phyloP scores from a whole-genome alignment of 1,140 invertebrate species.

The Palaemon carinicauda region DNA sequence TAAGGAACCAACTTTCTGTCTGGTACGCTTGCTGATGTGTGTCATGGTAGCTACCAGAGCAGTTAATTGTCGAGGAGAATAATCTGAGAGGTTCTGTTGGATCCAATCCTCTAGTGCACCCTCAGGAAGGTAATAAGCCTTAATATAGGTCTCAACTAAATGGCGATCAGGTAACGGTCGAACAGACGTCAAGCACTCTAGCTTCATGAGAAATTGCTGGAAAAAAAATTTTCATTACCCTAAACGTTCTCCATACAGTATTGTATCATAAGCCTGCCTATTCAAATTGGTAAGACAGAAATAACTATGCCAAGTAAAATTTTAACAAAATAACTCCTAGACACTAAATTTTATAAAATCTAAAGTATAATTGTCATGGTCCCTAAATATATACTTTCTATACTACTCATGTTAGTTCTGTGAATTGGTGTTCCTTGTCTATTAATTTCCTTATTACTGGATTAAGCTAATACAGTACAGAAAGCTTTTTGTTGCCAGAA shows the following conservation, averaged over 20 bases:
- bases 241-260: too few relatives aligned
- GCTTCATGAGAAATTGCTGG: constrained; percentile 87
- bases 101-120: constrained; percentile 89
- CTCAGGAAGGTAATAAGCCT: constrained; percentile 94
- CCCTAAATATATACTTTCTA: too few relatives aligned
- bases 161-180: constrained; percentile 87
- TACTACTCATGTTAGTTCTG: too few relatives aligned
- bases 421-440: too few relatives aligned
- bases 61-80: constrained; percentile 85
- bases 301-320: not conserved
- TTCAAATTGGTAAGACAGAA: not conserved
- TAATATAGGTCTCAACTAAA: constrained; percentile 94
- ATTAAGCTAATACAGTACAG: too few relatives aligned
- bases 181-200: constrained; percentile 81
- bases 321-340: too few relatives aligned
- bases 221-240: not conserved
- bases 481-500: too few relatives aligned
- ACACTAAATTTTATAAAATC: too few relatives aligned
- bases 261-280: not conserved
- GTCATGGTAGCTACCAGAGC: constrained; percentile 86
- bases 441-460: too few relatives aligned
- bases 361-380: too few relatives aligned
- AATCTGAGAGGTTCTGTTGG: constrained; percentile 82
- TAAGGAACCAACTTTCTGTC: constrained; percentile 77
- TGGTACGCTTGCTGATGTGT: constrained; percentile 86